Evolutionary conservation across 2,797 vertebrate species (phyloP), one percentile per base, ranked within the genome.

Genomic region (Hypotaenidia philippensis): DNA sequence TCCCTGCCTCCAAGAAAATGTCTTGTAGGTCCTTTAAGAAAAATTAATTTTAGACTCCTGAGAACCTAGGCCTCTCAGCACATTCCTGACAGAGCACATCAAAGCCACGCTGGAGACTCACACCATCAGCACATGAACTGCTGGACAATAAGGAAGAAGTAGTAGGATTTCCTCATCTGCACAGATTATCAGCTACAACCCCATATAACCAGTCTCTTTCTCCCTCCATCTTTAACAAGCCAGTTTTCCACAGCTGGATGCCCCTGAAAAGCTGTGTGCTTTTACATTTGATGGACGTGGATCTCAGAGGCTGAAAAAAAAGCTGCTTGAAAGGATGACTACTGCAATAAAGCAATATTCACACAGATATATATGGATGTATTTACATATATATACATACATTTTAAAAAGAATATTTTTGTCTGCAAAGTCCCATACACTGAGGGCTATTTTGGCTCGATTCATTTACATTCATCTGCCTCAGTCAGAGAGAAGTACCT

Each of bases 21-120:
- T 66, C 80, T 21, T 44, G 22, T 59, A 45, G 13, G 40, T 38
- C 15, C 75, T 77, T 74, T 36, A 66, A 92, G 64, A 52, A 77
- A 63, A 92, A 49, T 23, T 26, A 45, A 8, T 6, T 5, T 20
- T 56, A n/a, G 11, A 29, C 15, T 72, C 69, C 50, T 34, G 70
- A 86, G 76, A 64, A 41, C 26, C 22, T 31, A 63, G 44, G 36
- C 34, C 52, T 75, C 59, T 75, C 74, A 84, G 77, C 25, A 47
- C 4, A 2, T 0, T 1, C 50, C 47, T 69, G 56, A 70, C 52
- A 85, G 53, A 79, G 40, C 32, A 64, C 0, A 3, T 52, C 10
- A 64, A 77, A 15, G 14, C 19, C 2, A 4, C 4, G 5, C 3
- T 55, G 36, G 3, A 31, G 59, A 32, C 18, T 84, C 61, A 52